Evolutionary conservation across 2,797 vertebrate species (phyloP), one percentile per base, ranked within the genome.

Genomic region (Rhincodon typus): DNA sequence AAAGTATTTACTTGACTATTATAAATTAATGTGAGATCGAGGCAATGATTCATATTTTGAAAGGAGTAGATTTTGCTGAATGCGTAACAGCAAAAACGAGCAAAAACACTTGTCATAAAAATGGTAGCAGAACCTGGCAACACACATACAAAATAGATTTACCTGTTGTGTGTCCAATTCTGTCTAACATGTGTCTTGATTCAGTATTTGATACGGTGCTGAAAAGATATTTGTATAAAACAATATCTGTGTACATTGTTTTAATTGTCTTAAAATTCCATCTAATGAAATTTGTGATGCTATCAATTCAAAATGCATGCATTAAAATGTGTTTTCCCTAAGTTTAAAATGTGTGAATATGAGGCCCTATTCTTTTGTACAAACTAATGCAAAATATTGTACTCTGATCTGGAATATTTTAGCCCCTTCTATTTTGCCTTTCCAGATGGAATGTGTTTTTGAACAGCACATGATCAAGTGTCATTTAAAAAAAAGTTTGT

Each of bases 291-390:
- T n/a, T 93, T 27, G n/a, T 42, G 90, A 93, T 93, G n/a, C n/a
- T 93, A 67, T 77, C 27, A 57, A 77, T 77, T 95, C 25, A 53
- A 77, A 95, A 72, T 95, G 70, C 66, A 62, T 77, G 50, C 46
- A 77, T 95, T 95, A 77, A 95, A 95, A 95, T 95, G 53, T 95
- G 53, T 95, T 95, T 95, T 95, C 72, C 70, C 74, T 77, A 95
- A 95, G 94, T 46, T 21, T 46, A 17, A 72, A 95, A 53, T 50
- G 70, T 74, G 67, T 77, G 70, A 53, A 46, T 46, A 87, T 50
- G 84, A 15, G 6, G 53, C 34, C 53, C 66, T 46, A 74, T 95
- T 95, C 69, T 50, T 74, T 34, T 93, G n/a, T 93, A 23, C 3
- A 69, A 42, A 62, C n/a, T 13, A 8, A 69, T 93, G 38, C 25